Percentiles rank a stretch among this genome's conserved stretches.
These are phyloP conservation scores for Melanostoma mellinum DNA, from an alignment of 2,888 invertebrate species.

Conservation along the genomic window DNA sequence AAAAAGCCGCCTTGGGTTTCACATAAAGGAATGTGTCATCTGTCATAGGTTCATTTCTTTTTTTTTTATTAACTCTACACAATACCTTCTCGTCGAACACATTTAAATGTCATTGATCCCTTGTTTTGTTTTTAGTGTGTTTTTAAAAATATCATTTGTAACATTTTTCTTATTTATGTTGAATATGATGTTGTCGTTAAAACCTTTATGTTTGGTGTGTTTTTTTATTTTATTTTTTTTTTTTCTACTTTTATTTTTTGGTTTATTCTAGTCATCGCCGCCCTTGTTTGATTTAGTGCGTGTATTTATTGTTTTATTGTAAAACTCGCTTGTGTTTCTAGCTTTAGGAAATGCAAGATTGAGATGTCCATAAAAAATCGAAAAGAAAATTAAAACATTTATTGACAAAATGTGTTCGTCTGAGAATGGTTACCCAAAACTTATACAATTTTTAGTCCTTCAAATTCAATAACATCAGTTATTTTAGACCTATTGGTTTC, in stretches of 20 bases:
- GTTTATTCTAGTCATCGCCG: slow-evolving; percentile 67
- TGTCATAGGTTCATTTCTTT: background rate
- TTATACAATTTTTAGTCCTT: background rate
- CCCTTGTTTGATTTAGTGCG: slow-evolving; percentile 50
- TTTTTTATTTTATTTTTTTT: slow-evolving; percentile 40
- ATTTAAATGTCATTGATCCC: slow-evolving; percentile 20
- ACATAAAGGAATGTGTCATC: background rate
- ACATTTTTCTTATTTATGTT: slow-evolving; percentile 68
- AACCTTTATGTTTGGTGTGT: background rate
- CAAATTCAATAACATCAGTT: no score
- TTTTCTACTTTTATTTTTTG: slow-evolving; percentile 37
- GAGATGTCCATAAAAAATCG: slow-evolving; percentile 66
- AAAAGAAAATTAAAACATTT: slow-evolving; percentile 60
- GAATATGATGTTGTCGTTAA: slow-evolving; percentile 55
- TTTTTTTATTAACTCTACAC: slow-evolving; percentile 1
- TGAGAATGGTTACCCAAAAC: background rate
- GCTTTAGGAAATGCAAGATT: slow-evolving; percentile 60
- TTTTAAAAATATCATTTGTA: slow-evolving; percentile 54
- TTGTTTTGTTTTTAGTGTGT: slow-evolving; percentile 57
- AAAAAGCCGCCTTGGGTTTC: slow-evolving; percentile 25
- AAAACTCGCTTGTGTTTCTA: slow-evolving; percentile 71
- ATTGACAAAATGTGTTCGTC: slow-evolving; percentile 54
- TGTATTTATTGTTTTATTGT: slow-evolving; percentile 44
- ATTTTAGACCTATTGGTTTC: no score
- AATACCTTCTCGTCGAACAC: slow-evolving; percentile 32